These are phyloP conservation scores for Furnarius figulus DNA, from an alignment of 2,113 vertebrate species.

Conservation along the genomic window DNA sequence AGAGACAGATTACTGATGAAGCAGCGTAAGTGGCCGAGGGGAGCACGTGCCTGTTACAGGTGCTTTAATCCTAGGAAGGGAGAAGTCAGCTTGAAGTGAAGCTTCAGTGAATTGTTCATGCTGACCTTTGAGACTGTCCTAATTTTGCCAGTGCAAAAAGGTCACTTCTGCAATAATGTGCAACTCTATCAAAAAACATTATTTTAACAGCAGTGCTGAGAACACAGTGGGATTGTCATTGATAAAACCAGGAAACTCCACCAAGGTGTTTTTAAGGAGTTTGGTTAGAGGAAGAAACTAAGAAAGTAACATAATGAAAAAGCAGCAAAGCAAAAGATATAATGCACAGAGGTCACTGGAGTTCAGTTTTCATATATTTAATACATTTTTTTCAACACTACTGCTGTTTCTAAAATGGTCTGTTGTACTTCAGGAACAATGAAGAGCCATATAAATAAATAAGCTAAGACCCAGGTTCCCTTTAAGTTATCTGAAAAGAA, in stretches of 20 bases:
- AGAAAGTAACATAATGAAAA: background rate
- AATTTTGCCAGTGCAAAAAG: constrained; percentile 1
- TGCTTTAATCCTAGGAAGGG: background rate
- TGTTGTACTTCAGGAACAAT: background rate
- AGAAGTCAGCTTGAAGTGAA: background rate
- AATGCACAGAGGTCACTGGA: background rate
- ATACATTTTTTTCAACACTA: background rate
- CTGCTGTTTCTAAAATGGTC: background rate
- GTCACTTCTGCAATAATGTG: background rate
- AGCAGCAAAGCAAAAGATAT: background rate
- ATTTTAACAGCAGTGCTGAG: constrained; percentile 26
- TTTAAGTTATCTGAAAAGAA: background rate
- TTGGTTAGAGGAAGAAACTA: background rate
- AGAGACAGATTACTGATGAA: background rate
- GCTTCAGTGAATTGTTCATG: background rate
- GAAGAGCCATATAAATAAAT: background rate
- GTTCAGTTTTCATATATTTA: background rate
- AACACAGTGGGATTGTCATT: background rate
- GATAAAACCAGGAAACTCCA: constrained; percentile 37
- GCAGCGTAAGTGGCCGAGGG: background rate
- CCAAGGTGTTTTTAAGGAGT: constrained; percentile 18
- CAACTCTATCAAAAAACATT: background rate
- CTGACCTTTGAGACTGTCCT: background rate
- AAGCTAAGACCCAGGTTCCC: background rate
- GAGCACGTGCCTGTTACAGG: fast-evolving